phyloP scores from a whole-genome alignment of 2,797 vertebrate genomes.

The Morus bassanus region DNA sequence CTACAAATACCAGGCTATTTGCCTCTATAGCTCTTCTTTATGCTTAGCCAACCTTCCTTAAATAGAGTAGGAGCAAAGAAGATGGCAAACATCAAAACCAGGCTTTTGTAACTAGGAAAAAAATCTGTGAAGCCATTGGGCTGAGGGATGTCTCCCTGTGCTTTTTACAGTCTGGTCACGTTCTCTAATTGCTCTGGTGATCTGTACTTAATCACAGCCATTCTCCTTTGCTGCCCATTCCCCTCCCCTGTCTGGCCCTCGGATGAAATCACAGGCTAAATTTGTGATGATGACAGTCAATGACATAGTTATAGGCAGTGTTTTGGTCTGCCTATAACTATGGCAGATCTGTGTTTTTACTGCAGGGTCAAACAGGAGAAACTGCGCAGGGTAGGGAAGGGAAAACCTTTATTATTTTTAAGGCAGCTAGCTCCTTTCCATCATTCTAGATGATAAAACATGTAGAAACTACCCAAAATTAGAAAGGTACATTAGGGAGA shows the following conservation, averaged over 20 bases:
- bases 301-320: neutral
- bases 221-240: conserved; percentile 31
- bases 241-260: conserved; percentile 2
- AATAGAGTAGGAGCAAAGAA: neutral
- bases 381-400: neutral
- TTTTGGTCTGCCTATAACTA: neutral
- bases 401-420: neutral
- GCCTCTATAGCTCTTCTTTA: neutral
- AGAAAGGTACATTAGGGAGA: neutral
- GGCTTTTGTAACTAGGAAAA: neutral
- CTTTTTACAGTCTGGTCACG: neutral
- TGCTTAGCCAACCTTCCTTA: neutral
- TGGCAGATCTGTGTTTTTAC: neutral
- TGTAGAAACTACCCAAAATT: neutral
- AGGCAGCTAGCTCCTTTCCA: neutral
- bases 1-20: neutral
- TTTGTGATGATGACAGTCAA: conserved; percentile 14
- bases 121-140: neutral
- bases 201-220: conserved; percentile 44
- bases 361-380: neutral
- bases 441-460: neutral
- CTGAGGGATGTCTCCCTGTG: neutral
- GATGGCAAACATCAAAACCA: neutral
- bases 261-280: conserved; percentile 54
- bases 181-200: conserved; percentile 44